Conservation (phyloP, 1,140 invertebrate species). For the Melitaea cinxia region DNA sequence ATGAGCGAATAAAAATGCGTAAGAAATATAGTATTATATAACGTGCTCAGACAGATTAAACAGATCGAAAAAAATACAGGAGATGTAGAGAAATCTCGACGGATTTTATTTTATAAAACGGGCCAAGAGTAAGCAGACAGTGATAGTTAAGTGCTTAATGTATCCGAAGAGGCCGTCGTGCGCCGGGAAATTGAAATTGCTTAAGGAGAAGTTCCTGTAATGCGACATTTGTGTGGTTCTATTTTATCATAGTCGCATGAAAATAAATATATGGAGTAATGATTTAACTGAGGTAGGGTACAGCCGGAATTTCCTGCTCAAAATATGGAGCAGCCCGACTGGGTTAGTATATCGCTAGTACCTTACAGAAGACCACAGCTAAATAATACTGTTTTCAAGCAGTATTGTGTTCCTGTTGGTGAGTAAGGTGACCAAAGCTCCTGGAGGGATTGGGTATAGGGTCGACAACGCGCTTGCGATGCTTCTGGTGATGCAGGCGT, state of each 20-base stretch:
- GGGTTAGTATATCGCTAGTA: no score
- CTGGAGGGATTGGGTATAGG: no score
- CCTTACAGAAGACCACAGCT: no score
- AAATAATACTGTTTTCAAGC: no score
- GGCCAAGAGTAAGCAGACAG: slow-evolving; percentile 72
- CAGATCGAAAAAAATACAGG: slow-evolving; percentile 34
- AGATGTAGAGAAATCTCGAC: slow-evolving; percentile 41
- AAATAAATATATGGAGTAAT: no score
- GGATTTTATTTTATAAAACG: slow-evolving; percentile 62
- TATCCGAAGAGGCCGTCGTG: slow-evolving; percentile 68
- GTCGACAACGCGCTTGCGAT: no score
- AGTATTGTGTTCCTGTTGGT: no score
- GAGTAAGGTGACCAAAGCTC: no score
- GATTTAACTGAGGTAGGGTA: no score
- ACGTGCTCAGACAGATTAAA: slow-evolving; percentile 34
- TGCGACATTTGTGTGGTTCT: slow-evolving; percentile 21
- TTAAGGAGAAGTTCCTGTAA: slow-evolving; percentile 43
- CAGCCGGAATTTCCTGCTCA: no score
- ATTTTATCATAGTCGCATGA: neutral
- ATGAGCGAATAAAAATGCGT: neutral
- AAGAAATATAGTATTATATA: neutral
- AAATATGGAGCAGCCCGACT: no score
- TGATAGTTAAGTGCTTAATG: slow-evolving; percentile 80
- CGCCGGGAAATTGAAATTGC: slow-evolving; percentile 76
- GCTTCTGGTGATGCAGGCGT: no score